Percentiles rank a stretch among this genome's conserved stretches.
These are phyloP conservation scores for Allolobophora icterica DNA, from an alignment of 2,888 invertebrate species.

Conservation along the genomic window DNA sequence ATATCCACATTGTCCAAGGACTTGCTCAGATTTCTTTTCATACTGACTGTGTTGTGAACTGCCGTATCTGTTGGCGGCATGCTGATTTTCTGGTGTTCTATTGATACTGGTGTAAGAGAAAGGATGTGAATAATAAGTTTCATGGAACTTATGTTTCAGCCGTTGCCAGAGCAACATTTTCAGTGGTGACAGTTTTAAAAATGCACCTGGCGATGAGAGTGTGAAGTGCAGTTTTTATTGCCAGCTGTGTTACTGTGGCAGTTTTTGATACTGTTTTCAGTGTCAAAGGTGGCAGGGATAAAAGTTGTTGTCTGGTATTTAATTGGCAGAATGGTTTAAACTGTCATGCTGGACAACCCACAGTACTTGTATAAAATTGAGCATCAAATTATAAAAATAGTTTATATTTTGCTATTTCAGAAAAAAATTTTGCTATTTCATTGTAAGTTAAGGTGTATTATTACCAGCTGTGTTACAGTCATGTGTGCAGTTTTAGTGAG, in stretches of 20 bases:
- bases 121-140: no score
- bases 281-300: constrained; percentile 19
- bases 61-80: no score
- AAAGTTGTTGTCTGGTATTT: neutral
- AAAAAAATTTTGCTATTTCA: neutral
- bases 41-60: no score
- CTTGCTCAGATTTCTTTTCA: no score
- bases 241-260: constrained; percentile 24
- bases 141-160: neutral
- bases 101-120: no score
- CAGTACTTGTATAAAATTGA: neutral
- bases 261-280: neutral
- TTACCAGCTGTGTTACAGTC: neutral
- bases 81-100: no score
- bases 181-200: neutral
- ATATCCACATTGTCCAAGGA: no score
- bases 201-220: neutral
- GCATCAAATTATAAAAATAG: neutral
- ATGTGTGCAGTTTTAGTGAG: no score
- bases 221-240: neutral
- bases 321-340: neutral
- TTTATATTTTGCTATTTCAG: neutral
- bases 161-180: neutral
- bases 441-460: neutral
- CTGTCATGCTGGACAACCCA: neutral